Conservation (phyloP, 2,113 vertebrate species). For the Tupaia chinensis region DNA sequence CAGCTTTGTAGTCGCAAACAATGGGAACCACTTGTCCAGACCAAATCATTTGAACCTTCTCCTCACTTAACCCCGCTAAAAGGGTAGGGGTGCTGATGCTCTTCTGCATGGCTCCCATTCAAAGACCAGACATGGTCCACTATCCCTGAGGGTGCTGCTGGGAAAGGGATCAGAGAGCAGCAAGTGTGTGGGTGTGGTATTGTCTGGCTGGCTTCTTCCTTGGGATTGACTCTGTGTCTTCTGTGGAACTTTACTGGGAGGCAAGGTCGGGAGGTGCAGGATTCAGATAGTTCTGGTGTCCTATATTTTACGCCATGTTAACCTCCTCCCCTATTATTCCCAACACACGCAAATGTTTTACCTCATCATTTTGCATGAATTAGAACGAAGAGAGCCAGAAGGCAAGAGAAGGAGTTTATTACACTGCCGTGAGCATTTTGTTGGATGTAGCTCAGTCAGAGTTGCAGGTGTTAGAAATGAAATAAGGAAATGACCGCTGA, state of each 20-base stretch:
- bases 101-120: fast-evolving
- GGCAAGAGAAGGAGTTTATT: background rate
- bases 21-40: background rate
- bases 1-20: background rate
- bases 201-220: background rate
- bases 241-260: background rate
- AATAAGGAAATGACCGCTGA: background rate
- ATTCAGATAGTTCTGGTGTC: background rate
- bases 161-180: background rate
- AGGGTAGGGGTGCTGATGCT: fast-evolving
- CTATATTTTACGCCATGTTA: fast-evolving
- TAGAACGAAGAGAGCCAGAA: background rate
- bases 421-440: background rate
- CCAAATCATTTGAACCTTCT: background rate
- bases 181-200: background rate
- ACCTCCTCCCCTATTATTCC: background rate
- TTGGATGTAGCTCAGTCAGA: background rate
- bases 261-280: background rate
- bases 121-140: background rate
- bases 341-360: background rate
- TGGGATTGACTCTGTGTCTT: background rate
- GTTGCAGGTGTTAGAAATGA: background rate
- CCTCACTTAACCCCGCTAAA: background rate
- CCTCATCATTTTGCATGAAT: background rate
- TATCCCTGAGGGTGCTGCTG: background rate